Evolutionary conservation across 1,140 invertebrate species (phyloP).

Genomic region (Zaprionus ornatus): DNA sequence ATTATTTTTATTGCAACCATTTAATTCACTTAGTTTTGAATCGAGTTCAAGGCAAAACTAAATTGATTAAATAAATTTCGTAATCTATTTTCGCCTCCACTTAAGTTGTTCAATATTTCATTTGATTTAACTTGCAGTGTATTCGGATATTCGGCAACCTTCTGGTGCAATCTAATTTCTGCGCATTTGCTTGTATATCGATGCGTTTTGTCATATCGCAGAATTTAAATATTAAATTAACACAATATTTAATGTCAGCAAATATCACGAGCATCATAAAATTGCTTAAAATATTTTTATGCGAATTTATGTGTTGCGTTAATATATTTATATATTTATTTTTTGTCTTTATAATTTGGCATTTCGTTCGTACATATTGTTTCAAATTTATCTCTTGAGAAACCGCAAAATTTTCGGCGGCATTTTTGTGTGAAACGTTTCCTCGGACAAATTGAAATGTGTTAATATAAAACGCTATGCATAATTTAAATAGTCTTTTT

Average conservation of each 20-base stretch:
- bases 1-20: neutral
- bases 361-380: conserved; percentile 53
- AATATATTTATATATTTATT: conserved; percentile 31
- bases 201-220: conserved; percentile 61
- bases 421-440: conserved; percentile 55
- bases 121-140: conserved; percentile 4
- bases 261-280: conserved; percentile 63
- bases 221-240: conserved; percentile 79
- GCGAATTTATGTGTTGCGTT: conserved; percentile 41
- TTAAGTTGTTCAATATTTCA: neutral
- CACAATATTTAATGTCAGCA: conserved; percentile 78
- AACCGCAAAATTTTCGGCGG: conserved; percentile 46
- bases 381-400: conserved; percentile 55
- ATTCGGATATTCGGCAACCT: conserved; percentile 9
- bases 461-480: conserved; percentile 63
- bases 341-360: conserved; percentile 6
- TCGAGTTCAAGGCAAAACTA: neutral
- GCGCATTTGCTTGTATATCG: conserved; percentile 39
- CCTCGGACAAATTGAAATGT: conserved; percentile 76
- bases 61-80: neutral
- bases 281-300: conserved; percentile 69
- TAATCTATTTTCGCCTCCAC: neutral
- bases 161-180: neutral
- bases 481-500: conserved; percentile 58
- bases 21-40: neutral